phyloP scores from a whole-genome alignment of 1,140 invertebrate species.

The Microplitis demolitor region DNA sequence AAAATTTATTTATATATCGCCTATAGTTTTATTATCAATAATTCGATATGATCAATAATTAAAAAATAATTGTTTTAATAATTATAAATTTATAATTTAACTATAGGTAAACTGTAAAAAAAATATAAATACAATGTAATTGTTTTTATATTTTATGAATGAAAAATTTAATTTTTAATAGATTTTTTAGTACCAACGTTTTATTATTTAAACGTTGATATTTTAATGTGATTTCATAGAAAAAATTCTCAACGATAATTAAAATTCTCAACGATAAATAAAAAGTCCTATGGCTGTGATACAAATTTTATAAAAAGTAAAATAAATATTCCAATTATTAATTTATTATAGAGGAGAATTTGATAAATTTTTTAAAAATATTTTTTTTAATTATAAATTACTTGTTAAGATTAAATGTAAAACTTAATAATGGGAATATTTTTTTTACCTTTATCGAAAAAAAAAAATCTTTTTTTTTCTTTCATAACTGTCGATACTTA shows the following conservation, averaged over 20 bases:
- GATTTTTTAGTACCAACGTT: background rate
- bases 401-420: background rate
- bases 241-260: background rate
- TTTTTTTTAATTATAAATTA: background rate
- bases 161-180: background rate
- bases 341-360: background rate
- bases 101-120: conserved; percentile 3
- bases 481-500: background rate
- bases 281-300: conserved; percentile 20
- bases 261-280: background rate
- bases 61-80: background rate
- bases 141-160: background rate
- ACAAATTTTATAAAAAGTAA: background rate
- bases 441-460: background rate
- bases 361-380: background rate
- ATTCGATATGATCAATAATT: background rate
- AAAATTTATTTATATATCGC: conserved; percentile 3
- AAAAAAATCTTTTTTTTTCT: background rate
- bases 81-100: conserved; percentile 10
- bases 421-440: too few species aligned
- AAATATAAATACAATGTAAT: background rate
- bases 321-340: background rate
- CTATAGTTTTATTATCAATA: conserved; percentile 15
- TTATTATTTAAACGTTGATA: background rate
- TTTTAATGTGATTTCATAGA: background rate